Evolutionary conservation across 2,888 invertebrate species (phyloP), one percentile per base, ranked within the genome.

Genomic region (Brenthis ino): DNA sequence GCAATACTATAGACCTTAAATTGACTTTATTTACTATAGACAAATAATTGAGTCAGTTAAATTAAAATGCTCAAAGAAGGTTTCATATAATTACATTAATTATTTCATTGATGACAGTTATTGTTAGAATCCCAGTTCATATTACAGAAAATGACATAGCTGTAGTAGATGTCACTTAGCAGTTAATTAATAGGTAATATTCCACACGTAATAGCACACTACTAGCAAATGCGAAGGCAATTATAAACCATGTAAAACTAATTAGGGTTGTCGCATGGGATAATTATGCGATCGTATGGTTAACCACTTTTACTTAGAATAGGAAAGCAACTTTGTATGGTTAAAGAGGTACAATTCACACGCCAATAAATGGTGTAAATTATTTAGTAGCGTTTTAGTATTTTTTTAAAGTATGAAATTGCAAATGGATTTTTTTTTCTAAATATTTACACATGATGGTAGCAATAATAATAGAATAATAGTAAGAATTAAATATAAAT

Each of bases 201-300:
- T 68, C 65, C 37, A 61, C 57, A 67, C 67, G 70, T 72, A 71
- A 72, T 64, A 72, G 54, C 37, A 67, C 58, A 70, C 68, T 65
- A 61, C 56, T 60, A 58, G 50, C 60, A 24, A 51, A 66, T 58
- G 56, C 51, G 28, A 20, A 33, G 47, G 55, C 64, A 72, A 72
- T 70, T 70, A 72, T 64, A 72, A 68, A 43, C 68, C 58, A 68
- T 66, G 64, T 65, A 66, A 57, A 70, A 57, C 68, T 72, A 72
- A 72, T 72, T 72, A 72, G 70, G 72, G 68, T 69, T 72, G 72
- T 71, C 70, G 64, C 61, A 50, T 58, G 56, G 56, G 61, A 64
- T 64, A 64, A 66, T 68, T 70, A 68, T 51, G 64, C 60, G 48
- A 67, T 33, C 60, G 63, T 53, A 43, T 24, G 63, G 53, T 54